These are phyloP conservation scores for Copidosoma floridanum DNA, from an alignment of 1,140 invertebrate species.

Conservation along the genomic window DNA sequence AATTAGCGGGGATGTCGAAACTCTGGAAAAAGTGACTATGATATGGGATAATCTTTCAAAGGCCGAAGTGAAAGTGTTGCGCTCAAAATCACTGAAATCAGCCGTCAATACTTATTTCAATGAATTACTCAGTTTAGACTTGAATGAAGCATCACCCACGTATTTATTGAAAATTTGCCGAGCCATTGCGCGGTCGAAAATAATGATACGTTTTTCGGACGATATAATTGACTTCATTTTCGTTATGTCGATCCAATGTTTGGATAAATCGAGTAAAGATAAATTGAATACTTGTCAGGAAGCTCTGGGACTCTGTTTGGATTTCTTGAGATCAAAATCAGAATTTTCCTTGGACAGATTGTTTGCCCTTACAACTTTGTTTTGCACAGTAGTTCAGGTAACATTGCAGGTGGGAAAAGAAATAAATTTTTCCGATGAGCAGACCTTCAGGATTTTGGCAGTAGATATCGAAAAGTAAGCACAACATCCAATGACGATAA, in stretches of 20 bases:
- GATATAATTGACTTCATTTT: slow-evolving; percentile 19
- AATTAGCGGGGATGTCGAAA: not conserved
- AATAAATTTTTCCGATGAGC: not conserved
- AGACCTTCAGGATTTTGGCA: slow-evolving; percentile 11
- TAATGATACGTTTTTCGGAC: slow-evolving; percentile 12
- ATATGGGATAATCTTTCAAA: slow-evolving; percentile 21
- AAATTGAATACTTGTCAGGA: slow-evolving; percentile 14
- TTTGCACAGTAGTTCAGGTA: slow-evolving; percentile 6
- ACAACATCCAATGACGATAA: no score
- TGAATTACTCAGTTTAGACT: slow-evolving; percentile 9
- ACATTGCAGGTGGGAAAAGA: not conserved
- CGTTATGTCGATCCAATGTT: slow-evolving; percentile 3
- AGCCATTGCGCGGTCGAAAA: slow-evolving; percentile 16
- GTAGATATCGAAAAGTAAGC: slow-evolving; percentile 26
- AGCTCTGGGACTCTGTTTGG: slow-evolving; percentile 11
- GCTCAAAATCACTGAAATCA: not conserved
- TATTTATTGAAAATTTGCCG: slow-evolving; percentile 16
- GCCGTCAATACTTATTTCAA: slow-evolving; percentile 7
- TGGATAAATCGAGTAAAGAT: slow-evolving; percentile 1
- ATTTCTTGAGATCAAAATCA: slow-evolving; percentile 18
- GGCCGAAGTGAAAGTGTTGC: not conserved
- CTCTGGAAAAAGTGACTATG: not conserved
- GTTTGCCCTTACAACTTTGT: slow-evolving; percentile 11
- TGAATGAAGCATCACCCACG: not conserved
- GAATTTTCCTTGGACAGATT: slow-evolving; percentile 22